phyloP scores from a whole-genome alignment of 2,888 invertebrate species.

The Athalia circularis region DNA sequence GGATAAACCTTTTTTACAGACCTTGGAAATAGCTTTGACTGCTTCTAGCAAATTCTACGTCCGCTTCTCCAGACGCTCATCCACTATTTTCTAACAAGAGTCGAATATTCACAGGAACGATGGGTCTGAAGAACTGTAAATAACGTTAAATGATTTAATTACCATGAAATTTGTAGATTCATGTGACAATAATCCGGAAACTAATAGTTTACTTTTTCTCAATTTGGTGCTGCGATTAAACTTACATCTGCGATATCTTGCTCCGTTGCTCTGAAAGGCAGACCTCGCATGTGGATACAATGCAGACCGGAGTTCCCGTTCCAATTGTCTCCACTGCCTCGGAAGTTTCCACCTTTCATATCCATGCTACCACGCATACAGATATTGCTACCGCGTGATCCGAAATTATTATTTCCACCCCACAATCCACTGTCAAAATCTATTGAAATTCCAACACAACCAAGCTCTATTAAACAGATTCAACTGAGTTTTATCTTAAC shows the following conservation, averaged over 20 bases:
- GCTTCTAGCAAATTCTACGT: conserved; percentile 96
- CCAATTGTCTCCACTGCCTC: conserved; percentile 71
- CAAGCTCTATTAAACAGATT: no score
- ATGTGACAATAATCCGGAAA: not conserved
- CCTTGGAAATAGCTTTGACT: conserved; percentile 83
- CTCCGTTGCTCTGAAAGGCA: conserved; percentile 91
- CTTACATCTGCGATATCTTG: conserved; percentile 89
- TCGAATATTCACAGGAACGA: conserved; percentile 89
- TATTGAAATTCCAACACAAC: conserved; percentile 54
- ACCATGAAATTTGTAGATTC: no score
- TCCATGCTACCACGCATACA: conserved; percentile 64
- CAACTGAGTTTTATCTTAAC: no score
- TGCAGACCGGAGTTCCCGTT: conserved; percentile 75
- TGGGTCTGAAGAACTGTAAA: conserved; percentile 93
- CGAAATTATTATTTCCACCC: conserved; percentile 67
- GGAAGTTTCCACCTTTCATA: conserved; percentile 61
- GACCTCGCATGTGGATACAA: conserved; percentile 86
- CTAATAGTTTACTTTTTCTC: not conserved
- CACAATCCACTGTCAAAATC: conserved; percentile 68
- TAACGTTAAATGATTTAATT: conserved; percentile 20
- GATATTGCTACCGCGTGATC: conserved; percentile 67
- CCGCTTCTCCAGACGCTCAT: conserved; percentile 95
- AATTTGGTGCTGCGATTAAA: conserved; percentile 51
- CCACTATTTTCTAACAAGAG: conserved; percentile 91
- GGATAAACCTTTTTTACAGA: conserved; percentile 53